Evolutionary conservation across 2,797 vertebrate species (phyloP), one percentile per base, ranked within the genome.

Genomic region (Brachyalestes nurse): DNA sequence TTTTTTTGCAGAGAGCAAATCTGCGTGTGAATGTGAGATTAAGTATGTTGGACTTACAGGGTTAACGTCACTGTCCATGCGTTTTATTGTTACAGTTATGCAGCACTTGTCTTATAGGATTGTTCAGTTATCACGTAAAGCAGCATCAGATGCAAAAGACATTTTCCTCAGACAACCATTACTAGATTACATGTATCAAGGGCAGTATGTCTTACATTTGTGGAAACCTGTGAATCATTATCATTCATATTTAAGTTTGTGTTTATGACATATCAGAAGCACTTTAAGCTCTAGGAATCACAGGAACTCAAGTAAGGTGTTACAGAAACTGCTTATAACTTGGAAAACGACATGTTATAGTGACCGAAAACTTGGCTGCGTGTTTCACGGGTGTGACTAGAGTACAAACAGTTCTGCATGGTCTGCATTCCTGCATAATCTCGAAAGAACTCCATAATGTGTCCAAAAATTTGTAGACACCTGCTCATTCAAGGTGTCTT

Each of bases 41-140:
- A 75, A 89, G 94, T 95, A 95, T 94, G 94, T 88, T 91, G 96
- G 97, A 96, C 94, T 96, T 96, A 99, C 97, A 99, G 97, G 98
- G 97, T 99, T 96, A 96, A 95, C 94, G 95, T 96, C 95, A 94
- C 93, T 86, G 88, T 90, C 92, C 90, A 93, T 82, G 92, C 90
- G 93, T 95, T 93, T 93, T 93, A 94, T 93, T 92, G 91, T 71
- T 87, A 82, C 73, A 94, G 93, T 95, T 77, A 94, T 95, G 89
- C 97, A 96, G 96, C 96, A 96, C 96, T 96, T 91, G 92, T 95
- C 95, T 94, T 94, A 94, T 95, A 93, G 94, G 94, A 95, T 84
- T 53, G 83, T 96, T 93, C 92, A 92, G 85, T 90, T 87, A 84
- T 86, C 88, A 84, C 78, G 84, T 83, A 57, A 76, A 71, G 82